phyloP scores from a whole-genome alignment of 2,888 invertebrate species.

The Drepana falcataria region DNA sequence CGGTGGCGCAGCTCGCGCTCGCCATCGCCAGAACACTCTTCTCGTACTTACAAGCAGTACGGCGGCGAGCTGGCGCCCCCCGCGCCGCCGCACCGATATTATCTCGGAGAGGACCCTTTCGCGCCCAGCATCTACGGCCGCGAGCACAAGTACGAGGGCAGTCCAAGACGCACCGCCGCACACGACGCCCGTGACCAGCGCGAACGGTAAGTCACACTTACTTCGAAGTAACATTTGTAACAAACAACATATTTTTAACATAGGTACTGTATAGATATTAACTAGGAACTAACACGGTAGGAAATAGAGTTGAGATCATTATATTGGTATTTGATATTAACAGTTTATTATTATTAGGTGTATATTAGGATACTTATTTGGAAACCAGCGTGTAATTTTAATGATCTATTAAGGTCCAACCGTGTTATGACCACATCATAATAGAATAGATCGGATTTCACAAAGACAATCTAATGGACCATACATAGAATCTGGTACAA shows the following conservation, averaged over 20 bases:
- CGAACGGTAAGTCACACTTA: conserved; percentile 54
- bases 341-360: conserved; percentile 1
- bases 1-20: conserved; percentile 80
- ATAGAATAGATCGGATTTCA: conserved; percentile 18
- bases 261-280: no score
- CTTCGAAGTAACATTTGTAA: no score
- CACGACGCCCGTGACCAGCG: conserved; percentile 63
- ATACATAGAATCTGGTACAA: conserved; percentile 64
- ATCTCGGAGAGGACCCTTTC: conserved; percentile 92
- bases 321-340: not conserved
- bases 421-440: conserved; percentile 15
- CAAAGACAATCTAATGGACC: conserved; percentile 43
- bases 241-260: no score
- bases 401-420: not conserved
- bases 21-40: conserved; percentile 79
- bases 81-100: conserved; percentile 86
- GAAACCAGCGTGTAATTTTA: conserved; percentile 4
- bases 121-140: conserved; percentile 90
- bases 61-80: conserved; percentile 70
- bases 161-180: conserved; percentile 69
- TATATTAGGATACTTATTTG: conserved; percentile 6
- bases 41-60: conserved; percentile 73
- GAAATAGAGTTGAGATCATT: not conserved
- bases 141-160: conserved; percentile 89
- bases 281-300: not conserved